A percentile compares a stretch with the other conserved stretches of the same genome.
phyloP scores from a whole-genome alignment of 2,113 vertebrate genomes.

The Gobio gobio region DNA sequence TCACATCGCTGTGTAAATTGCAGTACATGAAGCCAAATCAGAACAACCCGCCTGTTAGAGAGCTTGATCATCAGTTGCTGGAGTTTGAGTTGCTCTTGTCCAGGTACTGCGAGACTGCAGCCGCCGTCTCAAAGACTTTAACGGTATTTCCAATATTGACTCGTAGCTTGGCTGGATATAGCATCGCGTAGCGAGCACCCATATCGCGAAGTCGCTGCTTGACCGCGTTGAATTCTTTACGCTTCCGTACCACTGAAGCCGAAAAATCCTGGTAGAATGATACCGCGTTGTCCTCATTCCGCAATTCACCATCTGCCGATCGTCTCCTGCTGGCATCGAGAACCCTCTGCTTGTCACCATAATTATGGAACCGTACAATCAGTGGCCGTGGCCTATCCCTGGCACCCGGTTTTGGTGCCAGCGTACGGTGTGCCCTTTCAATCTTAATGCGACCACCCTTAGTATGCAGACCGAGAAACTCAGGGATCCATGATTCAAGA shows the following conservation, averaged over 20 bases:
- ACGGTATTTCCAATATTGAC: neutral
- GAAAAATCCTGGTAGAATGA: neutral
- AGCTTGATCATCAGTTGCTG: neutral
- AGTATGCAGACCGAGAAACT: no score
- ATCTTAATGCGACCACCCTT: neutral
- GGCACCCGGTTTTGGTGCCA: neutral
- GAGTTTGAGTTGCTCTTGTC: neutral
- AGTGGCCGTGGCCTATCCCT: neutral
- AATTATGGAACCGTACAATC: neutral
- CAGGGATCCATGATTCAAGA: neutral
- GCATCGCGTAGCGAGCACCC: neutral
- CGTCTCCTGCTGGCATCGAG: neutral
- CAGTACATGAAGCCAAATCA: no score
- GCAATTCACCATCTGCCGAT: neutral
- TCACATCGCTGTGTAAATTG: no score
- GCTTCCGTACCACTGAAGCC: neutral
- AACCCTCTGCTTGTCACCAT: neutral
- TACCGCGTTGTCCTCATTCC: neutral
- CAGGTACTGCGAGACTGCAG: neutral
- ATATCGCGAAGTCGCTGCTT: neutral
- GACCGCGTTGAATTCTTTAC: neutral
- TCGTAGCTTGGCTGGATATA: slow-evolving; percentile 12
- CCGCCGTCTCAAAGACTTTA: neutral
- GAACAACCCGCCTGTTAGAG: no score
- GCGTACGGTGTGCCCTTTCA: neutral